These are phyloP conservation scores for Aphaenogaster ashmeadi DNA, from an alignment of 1,140 invertebrate genomes.

Conservation along the genomic window DNA sequence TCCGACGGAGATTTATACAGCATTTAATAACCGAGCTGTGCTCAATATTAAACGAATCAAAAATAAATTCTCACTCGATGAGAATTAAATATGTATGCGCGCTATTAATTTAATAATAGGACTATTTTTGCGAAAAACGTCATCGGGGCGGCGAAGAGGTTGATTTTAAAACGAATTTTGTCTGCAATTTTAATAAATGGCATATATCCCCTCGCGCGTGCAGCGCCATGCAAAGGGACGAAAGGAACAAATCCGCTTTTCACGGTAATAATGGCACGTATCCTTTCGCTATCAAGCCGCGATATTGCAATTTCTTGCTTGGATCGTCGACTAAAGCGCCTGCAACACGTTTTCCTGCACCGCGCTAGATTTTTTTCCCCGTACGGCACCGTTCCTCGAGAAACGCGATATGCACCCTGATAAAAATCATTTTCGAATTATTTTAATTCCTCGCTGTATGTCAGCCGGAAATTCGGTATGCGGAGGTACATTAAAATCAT, in stretches of 20 bases:
- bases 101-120: conserved; percentile 19
- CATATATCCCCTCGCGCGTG: background rate
- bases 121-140: conserved; percentile 23
- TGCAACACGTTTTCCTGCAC: conserved; percentile 39
- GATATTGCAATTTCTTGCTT: conserved; percentile 65
- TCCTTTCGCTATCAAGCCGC: conserved; percentile 63
- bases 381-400: background rate
- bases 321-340: conserved; percentile 57
- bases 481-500: conserved; percentile 12
- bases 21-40: background rate
- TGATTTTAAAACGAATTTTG: conserved; percentile 34
- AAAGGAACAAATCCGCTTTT: conserved; percentile 64
- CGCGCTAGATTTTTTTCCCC: conserved; percentile 29
- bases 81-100: conserved; percentile 7
- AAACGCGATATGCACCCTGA: conserved; percentile 9
- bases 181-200: conserved; percentile 52
- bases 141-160: background rate
- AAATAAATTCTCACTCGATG: conserved; percentile 1
- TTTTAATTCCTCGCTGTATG: conserved; percentile 6
- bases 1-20: background rate
- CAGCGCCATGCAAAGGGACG: conserved; percentile 29
- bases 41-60: conserved; percentile 11
- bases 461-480: background rate
- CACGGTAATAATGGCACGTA: conserved; percentile 63
- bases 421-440: conserved; percentile 48